phyloP scores from a whole-genome alignment of 2,113 vertebrate species.

The Nipponia nippon region DNA sequence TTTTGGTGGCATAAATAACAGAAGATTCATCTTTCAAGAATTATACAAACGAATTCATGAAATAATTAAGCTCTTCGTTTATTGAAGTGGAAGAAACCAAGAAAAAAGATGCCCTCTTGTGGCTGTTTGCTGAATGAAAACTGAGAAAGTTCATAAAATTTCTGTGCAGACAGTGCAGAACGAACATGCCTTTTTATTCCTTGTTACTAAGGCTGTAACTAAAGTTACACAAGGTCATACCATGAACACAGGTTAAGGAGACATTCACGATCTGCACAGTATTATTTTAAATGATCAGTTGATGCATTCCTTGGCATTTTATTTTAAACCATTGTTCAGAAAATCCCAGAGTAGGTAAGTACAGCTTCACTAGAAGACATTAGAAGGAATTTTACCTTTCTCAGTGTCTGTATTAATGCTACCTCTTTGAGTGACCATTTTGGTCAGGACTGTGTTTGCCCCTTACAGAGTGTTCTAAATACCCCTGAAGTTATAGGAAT shows the following conservation, averaged over 20 bases:
- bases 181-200: background rate
- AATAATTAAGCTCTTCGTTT: background rate
- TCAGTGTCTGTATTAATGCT: background rate
- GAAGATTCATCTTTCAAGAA: background rate
- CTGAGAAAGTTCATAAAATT: background rate
- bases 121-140: background rate
- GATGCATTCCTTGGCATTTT: background rate
- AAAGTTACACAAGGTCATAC: background rate
- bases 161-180: background rate
- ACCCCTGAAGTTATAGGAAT: background rate
- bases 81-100: conserved; percentile 36
- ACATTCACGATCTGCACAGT: background rate
- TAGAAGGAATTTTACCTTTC: background rate
- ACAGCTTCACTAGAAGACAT: background rate
- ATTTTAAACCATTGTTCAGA: background rate
- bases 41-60: background rate
- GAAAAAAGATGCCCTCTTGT: conserved; percentile 76
- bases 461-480: background rate
- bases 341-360: background rate
- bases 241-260: background rate
- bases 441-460: background rate
- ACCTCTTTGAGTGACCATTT: background rate
- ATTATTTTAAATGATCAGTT: background rate
- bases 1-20: background rate
- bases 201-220: background rate